Conservation (phyloP, 2,113 vertebrate genomes). For the Lampris incognitus region DNA sequence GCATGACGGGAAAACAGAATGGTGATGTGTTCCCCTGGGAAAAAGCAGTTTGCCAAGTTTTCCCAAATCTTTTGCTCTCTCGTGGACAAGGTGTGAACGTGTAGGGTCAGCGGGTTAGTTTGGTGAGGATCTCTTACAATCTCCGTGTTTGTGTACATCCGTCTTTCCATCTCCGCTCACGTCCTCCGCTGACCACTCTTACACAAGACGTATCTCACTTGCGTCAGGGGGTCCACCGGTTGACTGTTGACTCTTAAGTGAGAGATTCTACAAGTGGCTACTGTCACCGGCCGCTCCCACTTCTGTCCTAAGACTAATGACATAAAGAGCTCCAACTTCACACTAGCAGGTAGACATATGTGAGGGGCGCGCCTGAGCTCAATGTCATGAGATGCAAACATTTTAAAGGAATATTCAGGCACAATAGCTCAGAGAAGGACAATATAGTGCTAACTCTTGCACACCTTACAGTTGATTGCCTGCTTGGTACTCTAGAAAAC, state of each 20-base stretch:
- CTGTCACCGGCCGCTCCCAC: not conserved
- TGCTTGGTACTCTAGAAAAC: too few relatives aligned
- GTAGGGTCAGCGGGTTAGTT: not conserved
- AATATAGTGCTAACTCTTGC: too few relatives aligned
- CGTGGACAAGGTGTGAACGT: not conserved
- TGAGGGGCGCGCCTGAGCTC: too few relatives aligned
- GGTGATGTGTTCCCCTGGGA: not conserved
- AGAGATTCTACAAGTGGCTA: conserved; percentile 39
- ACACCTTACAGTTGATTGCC: too few relatives aligned
- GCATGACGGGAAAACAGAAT: not conserved
- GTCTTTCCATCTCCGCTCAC: not conserved
- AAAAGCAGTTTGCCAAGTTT: not conserved
- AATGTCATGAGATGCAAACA: too few relatives aligned
- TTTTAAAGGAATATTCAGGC: too few relatives aligned
- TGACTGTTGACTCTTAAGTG: not conserved
- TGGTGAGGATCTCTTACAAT: not conserved
- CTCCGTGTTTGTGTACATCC: not conserved
- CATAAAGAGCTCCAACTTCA: too few relatives aligned
- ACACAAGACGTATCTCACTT: not conserved
- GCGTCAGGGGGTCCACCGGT: not conserved
- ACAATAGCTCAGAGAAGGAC: too few relatives aligned
- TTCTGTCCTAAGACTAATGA: not conserved
- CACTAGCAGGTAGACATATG: too few relatives aligned
- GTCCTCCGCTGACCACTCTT: not conserved
- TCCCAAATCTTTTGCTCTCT: not conserved